Evolutionary conservation across 2,888 invertebrate species (phyloP).

Genomic region (Latrodectus hesperus): DNA sequence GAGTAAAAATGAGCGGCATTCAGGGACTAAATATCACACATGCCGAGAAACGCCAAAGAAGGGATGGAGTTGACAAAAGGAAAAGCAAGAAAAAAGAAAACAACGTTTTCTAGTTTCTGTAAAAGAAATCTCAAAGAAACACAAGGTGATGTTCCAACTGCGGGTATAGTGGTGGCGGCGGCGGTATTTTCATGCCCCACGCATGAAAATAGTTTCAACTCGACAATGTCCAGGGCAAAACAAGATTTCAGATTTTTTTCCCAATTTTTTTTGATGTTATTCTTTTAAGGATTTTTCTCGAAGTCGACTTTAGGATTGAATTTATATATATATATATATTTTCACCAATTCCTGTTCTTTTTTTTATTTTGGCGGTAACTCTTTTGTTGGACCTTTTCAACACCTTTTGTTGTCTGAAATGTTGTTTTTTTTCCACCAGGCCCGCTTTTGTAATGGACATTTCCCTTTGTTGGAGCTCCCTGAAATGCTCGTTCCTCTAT

Average conservation of each 20-base stretch:
- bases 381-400: conserved; percentile 45
- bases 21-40: conserved; percentile 47
- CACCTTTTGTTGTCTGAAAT: conserved; percentile 45
- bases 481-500: conserved; percentile 36
- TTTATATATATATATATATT: background rate
- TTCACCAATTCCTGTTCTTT: background rate
- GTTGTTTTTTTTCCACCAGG: conserved; percentile 5
- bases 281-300: background rate
- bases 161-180: background rate
- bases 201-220: conserved; percentile 49
- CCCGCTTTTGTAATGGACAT: conserved; percentile 46
- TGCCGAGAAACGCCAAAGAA: conserved; percentile 34
- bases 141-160: conserved; percentile 21
- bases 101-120: conserved; percentile 5
- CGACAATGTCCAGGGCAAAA: conserved; percentile 45
- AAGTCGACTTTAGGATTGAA: too few species aligned
- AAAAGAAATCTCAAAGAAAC: conserved; percentile 43
- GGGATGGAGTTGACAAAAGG: conserved; percentile 3
- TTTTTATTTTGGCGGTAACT: conserved; percentile 18
- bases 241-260: conserved; percentile 56
- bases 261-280: background rate
- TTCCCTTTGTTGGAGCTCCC: conserved; percentile 27
- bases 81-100: background rate
- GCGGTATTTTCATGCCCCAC: background rate
- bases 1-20: conserved; percentile 57